Base-by-base conservation (phyloP, 2,113 vertebrate species). In the Phaethon lepturus region DNA sequence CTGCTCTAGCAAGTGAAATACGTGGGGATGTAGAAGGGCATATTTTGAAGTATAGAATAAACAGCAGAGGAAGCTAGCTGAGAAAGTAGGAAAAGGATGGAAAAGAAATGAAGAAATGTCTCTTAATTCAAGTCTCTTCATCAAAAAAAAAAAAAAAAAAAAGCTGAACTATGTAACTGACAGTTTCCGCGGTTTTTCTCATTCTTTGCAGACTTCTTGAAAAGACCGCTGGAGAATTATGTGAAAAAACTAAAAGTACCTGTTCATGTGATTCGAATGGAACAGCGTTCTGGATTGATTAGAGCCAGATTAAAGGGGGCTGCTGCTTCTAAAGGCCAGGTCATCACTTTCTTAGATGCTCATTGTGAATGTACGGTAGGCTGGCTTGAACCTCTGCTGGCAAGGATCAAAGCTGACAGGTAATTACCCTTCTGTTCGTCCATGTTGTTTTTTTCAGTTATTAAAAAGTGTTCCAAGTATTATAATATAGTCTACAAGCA, bases 361-460 rank as follows among this genome's bases (percentile, higher is more conserved):
- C 99, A 99, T 97, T 99, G 99, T 96, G 99, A 99, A 98, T 99
- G 99, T 96, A 99, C 99, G 56, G 98, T 98, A 88, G 99, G 99
- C 56, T 99, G 99, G 99, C 98, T 99, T 45, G 99, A 99, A 93
- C 99, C 99, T 87, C 98, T 99, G 84, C 98, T 99, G 47, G 98
- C 99, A 92, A 99, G 99, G 95, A 99, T 99, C 98, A 99, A 99
- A 97, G 98, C 98, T 78, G 99, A 99, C 98, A 99, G 99, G 99
- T 99, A 98, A 98, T 91, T 96, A 93, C 73, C 45, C 53, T 19
- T 60, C n/a, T 88, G 3, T 56, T 74, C 3, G 0, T 45, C 15
- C 18, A 24, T 11, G 10, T 13, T 89, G 8, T 0, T 9, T 67
- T 78, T 68, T 79, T 20, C 0, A 2, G n/a, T 79, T 74, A 14